Evolutionary conservation across 2,888 invertebrate genomes (phyloP), one percentile per base, ranked within the genome.

Genomic region (Suillia variegata): DNA sequence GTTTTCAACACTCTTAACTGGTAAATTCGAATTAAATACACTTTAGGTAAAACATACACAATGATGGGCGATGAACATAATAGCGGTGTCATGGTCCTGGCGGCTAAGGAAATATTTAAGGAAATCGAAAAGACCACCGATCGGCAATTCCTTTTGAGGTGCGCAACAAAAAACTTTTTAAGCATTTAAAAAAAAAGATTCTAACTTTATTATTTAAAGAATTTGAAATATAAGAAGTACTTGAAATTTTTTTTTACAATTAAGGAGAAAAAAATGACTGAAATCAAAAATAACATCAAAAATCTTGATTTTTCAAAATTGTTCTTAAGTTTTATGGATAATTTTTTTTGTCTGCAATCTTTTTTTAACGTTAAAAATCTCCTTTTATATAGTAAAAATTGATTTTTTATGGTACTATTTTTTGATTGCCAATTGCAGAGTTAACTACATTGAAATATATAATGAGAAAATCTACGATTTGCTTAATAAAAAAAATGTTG

Each of bases 381-480:
- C n/a, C n/a, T n/a, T n/a, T n/a, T n/a, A n/a, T n/a, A n/a, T n/a
- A n/a, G 38, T 38, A 38, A 13, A n/a, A 38, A 38, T 38, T 38
- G 8, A 5, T 38, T 4, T 38, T 38, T 13, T 8, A 13, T 13
- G 6, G 45, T 18, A 18, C 3, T 59, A 48, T 54, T 55, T 47
- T 52, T 24, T 55, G 22, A 53, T 48, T 26, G 4, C 18, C 49
- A 13, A 38, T 62, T 61, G 6, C 45, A 90, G 94, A 73, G 90
- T 93, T 24, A 91, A 92, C 0, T 94, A 91, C 75, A 86, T 95
- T 63, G 95, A 96, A 82, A 92, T 96, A 50, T 94, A 96, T 77
- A 94, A 94, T 80, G 95, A 96, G 77, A 89, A 87, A 64, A 84
- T 96, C 0, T 87, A 85, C 61, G 95, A 96, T 78, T 83, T 96